phyloP scores from a whole-genome alignment of 1,140 invertebrate genomes.

The Drosophila kurseongensis region DNA sequence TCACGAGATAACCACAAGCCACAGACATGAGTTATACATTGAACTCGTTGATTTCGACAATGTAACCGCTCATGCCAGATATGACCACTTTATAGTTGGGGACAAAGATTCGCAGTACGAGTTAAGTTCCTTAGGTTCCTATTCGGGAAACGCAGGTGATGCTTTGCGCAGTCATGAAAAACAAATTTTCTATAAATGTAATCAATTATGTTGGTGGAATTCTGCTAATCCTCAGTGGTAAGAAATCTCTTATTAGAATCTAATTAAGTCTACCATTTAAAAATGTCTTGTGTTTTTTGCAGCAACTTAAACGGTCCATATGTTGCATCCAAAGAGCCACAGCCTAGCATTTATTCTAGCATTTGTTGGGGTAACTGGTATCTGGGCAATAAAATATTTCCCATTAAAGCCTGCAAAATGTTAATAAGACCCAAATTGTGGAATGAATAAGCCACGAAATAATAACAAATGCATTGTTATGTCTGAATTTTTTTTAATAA shows the following conservation, averaged over 20 bases:
- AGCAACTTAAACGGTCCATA: neutral
- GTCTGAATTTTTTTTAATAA: neutral
- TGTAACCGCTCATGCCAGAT: neutral
- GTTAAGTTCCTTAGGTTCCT: constrained; percentile 1
- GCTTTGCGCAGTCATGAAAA: neutral
- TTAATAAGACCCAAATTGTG: neutral
- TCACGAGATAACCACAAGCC: neutral
- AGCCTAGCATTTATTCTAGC: neutral
- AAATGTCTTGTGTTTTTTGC: neutral
- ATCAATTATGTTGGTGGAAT: neutral
- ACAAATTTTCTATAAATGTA: neutral
- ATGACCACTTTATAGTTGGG: constrained; percentile 8
- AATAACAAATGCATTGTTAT: no score
- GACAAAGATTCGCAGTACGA: neutral
- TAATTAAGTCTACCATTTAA: neutral
- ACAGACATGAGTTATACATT: neutral
- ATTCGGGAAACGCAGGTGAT: constrained; percentile 7
- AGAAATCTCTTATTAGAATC: neutral
- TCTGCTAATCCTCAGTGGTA: neutral
- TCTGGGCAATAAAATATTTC: neutral
- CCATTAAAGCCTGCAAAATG: neutral
- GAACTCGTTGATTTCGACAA: neutral
- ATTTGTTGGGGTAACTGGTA: neutral
- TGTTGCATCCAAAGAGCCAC: fast-evolving
- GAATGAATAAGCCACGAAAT: neutral